A percentile compares a stretch with the other conserved stretches of the same genome.
phyloP scores from a whole-genome alignment of 2,797 vertebrate genomes.

The Lithobates pipiens region DNA sequence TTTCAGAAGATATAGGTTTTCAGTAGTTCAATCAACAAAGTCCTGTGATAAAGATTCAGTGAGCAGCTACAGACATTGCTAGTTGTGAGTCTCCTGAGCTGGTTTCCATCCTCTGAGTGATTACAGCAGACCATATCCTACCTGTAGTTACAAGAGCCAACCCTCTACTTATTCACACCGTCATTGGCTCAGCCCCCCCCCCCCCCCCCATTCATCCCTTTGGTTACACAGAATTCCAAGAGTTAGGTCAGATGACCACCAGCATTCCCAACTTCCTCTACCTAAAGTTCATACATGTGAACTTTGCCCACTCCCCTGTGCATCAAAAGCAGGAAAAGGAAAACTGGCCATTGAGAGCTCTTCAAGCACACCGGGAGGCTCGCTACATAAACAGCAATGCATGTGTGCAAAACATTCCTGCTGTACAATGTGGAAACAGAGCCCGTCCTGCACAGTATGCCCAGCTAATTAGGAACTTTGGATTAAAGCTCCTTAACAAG shows the following conservation, averaged over 20 bases:
- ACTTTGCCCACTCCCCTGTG: slow-evolving; percentile 70
- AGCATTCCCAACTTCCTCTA: slow-evolving; percentile 59
- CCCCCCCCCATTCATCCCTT: slow-evolving; percentile 63
- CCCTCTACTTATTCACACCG: slow-evolving; percentile 65
- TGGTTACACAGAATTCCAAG: slow-evolving; percentile 62
- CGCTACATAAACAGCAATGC: slow-evolving; percentile 51
- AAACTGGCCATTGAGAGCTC: slow-evolving; percentile 69
- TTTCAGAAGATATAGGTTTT: neutral
- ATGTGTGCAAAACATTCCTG: slow-evolving; percentile 48
- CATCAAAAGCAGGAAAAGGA: slow-evolving; percentile 70
- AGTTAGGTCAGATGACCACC: slow-evolving; percentile 76
- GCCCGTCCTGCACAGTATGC: slow-evolving; percentile 15
- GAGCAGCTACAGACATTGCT: slow-evolving; percentile 29
- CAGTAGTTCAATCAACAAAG: neutral
- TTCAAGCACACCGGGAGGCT: slow-evolving; percentile 68
- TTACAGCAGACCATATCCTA: slow-evolving; percentile 32
- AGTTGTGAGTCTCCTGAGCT: slow-evolving; percentile 31
- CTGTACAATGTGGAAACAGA: slow-evolving; percentile 37
- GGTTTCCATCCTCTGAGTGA: slow-evolving; percentile 48
- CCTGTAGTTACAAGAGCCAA: slow-evolving; percentile 52
- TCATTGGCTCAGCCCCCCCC: slow-evolving; percentile 66
- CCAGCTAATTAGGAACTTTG: neutral
- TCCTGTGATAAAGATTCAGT: slow-evolving; percentile 10
- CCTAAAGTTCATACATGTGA: slow-evolving; percentile 54
- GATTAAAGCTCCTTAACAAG: neutral